phyloP scores from a whole-genome alignment of 2,888 invertebrate species.

The Drepanosiphum platanoidis region DNA sequence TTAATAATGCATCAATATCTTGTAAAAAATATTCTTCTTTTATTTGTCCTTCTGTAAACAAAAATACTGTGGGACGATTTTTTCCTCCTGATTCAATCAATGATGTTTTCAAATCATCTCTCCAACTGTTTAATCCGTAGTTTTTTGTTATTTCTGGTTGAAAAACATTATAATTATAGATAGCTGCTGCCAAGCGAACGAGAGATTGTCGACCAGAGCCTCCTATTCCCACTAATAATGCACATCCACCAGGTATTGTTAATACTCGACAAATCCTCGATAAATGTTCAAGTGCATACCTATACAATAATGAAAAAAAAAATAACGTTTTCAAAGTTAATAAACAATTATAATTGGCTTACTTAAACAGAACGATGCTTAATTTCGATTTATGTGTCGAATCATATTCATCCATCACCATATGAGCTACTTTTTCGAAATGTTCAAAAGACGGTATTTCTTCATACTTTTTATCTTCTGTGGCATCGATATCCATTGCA shows the following conservation, averaged over 20 bases:
- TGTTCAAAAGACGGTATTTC: slow-evolving; percentile 79
- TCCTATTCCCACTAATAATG: slow-evolving; percentile 86
- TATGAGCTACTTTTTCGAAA: slow-evolving; percentile 75
- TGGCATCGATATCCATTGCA: slow-evolving; percentile 82
- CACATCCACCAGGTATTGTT: slow-evolving; percentile 81
- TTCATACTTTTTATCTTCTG: slow-evolving; percentile 82
- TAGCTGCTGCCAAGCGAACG: slow-evolving; percentile 76
- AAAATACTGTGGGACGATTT: slow-evolving; percentile 78
- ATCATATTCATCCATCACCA: slow-evolving; percentile 80
- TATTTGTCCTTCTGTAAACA: slow-evolving; percentile 84
- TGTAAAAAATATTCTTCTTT: slow-evolving; percentile 83
- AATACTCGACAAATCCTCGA: slow-evolving; percentile 83
- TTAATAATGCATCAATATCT: slow-evolving; percentile 84
- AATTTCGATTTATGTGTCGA: slow-evolving; percentile 81
- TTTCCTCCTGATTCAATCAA: slow-evolving; percentile 78
- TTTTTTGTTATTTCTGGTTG: slow-evolving; percentile 84
- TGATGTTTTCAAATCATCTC: slow-evolving; percentile 79
- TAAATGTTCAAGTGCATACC: slow-evolving; percentile 85
- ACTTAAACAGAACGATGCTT: slow-evolving; percentile 82
- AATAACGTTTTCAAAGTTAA: background rate
- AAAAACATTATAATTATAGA: slow-evolving; percentile 73
- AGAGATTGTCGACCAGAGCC: slow-evolving; percentile 87
- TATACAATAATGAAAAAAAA: slow-evolving; percentile 65
- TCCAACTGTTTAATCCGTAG: slow-evolving; percentile 80
- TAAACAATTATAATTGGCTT: slow-evolving; percentile 36